Evolutionary conservation across 1,140 invertebrate species (phyloP), one percentile per base, ranked within the genome.

Genomic region (Leguminivora glycinivorella): DNA sequence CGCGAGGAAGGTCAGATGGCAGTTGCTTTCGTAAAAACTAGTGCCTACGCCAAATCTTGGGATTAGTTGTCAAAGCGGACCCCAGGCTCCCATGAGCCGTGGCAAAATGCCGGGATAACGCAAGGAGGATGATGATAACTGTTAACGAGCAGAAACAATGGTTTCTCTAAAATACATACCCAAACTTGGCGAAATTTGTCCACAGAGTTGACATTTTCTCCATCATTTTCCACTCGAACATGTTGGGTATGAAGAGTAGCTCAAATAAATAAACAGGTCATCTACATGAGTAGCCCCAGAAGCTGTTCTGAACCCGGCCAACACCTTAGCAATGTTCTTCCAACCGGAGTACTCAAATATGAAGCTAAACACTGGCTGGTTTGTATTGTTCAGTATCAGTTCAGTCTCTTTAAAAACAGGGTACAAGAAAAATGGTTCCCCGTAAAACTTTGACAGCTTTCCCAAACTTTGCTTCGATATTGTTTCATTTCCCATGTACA

Each of bases 371-470:
- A 63, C 58, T 3, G 69, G 58, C 19, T 70, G 22, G 3, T 43
- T 17, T 25, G 29, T 70, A 12, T 19, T 70, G 34, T 70, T 63
- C 58, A 70, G 22, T n/a, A 70, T 17, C 4, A 70, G 17, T 6
- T 70, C 69, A 9, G 40, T 70, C 25, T 58, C 60, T 12, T 25
- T 17, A 26, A 66, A 7, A 10, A 29, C 25, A n/a, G 69, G 52
- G 63, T 66, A 70, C 26, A 25, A 40, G n/a, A 70, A 63, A 9
- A 40, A 58, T 31, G 58, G n/a, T 1, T 70, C 69, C 7, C 69
- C 69, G 26, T 70, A n/a, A 31, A 47, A 70, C 17, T 31, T 43
- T 1, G 58, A 63, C n/a, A 63, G 29, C 22, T 31, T 63, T 6
- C 7, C n/a, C 4, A 63, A 17, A 63, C 12, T 31, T 22, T 17